Evolutionary conservation across 1,140 invertebrate species (phyloP).

Genomic region (Drosophila gunungcola): DNA sequence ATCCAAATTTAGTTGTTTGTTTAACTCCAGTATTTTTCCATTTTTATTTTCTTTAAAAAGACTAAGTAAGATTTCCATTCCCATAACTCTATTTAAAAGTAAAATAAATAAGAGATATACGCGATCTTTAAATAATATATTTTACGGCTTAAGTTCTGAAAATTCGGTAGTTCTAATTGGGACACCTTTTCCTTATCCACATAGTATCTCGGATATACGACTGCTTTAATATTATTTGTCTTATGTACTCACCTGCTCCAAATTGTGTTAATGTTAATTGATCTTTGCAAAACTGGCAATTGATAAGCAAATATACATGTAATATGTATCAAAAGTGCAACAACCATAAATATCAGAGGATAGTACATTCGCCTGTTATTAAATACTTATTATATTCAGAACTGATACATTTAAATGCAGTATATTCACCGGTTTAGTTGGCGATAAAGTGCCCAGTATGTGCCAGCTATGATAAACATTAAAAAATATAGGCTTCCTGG

Average conservation of each 20-base stretch:
- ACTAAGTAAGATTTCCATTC: constrained; percentile 86
- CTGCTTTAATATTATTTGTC: no score
- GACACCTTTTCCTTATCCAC: no score
- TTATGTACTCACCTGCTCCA: constrained; percentile 86
- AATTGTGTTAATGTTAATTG: constrained; percentile 87
- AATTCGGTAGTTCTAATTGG: no score
- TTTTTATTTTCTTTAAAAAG: constrained; percentile 86
- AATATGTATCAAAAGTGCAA: constrained; percentile 45
- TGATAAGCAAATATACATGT: constrained; percentile 43
- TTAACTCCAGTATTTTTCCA: constrained; percentile 76
- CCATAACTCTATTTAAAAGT: constrained; percentile 87
- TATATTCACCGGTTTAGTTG: constrained; percentile 86
- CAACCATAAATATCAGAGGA: constrained; percentile 28
- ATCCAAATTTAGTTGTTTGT: constrained; percentile 87
- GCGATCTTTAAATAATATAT: no score
- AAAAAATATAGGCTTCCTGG: constrained; percentile 93
- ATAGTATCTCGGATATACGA: no score
- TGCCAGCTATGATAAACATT: constrained; percentile 92
- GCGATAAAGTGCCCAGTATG: constrained; percentile 94
- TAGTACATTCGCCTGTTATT: constrained; percentile 30
- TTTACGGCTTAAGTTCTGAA: no score
- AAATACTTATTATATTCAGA: no score
- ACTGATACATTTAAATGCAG: background rate
- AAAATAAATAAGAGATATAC: no score
- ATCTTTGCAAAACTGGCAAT: constrained; percentile 86